Evolutionary conservation across 2,113 vertebrate genomes (phyloP).

Genomic region (Sebastes fasciatus): DNA sequence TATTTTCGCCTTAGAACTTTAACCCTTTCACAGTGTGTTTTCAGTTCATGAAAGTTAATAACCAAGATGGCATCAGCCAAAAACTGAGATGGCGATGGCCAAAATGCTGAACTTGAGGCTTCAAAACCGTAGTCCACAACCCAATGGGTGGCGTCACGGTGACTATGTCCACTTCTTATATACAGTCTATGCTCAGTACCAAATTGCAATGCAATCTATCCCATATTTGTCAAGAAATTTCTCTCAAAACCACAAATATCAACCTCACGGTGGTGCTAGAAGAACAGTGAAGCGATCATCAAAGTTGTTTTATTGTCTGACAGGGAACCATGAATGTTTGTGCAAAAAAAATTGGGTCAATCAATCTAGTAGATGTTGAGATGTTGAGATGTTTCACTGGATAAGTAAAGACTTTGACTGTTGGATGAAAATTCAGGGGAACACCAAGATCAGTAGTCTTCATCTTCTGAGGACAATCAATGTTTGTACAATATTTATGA

Average conservation of each 20-base stretch:
- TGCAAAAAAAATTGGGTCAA: neutral
- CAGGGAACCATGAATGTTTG: neutral
- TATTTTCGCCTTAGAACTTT: no score
- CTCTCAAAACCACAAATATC: neutral
- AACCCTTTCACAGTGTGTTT: no score
- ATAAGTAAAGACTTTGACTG: conserved; percentile 7
- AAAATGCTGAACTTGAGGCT: no score
- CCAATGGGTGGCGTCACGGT: no score
- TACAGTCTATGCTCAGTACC: no score
- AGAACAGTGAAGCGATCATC: no score
- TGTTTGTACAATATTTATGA: neutral
- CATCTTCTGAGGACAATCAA: neutral
- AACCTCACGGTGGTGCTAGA: no score
- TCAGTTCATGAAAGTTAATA: no score
- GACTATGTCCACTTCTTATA: no score
- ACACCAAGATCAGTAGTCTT: neutral
- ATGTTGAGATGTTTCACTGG: neutral
- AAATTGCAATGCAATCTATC: neutral
- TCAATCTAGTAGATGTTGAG: neutral
- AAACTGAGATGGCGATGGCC: no score
- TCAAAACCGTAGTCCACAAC: no score
- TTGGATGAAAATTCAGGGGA: neutral
- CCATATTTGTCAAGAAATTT: neutral
- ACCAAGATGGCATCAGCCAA: no score
- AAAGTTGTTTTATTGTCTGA: neutral